phyloP scores from a whole-genome alignment of 53 echinoderm and acorn worm species.

The Arbacia lixula region DNA sequence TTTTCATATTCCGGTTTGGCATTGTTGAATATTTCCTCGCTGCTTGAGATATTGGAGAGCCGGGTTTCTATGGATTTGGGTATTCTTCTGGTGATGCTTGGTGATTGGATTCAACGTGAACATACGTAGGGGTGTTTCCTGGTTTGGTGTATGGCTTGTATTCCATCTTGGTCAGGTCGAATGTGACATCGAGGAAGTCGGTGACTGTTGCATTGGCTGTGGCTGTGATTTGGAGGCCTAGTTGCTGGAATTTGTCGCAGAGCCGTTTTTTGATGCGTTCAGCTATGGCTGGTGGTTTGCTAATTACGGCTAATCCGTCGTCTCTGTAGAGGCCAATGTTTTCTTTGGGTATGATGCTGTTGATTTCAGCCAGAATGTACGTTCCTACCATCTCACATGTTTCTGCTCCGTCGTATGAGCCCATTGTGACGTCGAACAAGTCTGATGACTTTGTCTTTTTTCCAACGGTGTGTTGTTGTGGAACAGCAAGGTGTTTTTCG shows the following conservation, averaged over 20 bases:
- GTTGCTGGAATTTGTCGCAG: constrained; percentile 11
- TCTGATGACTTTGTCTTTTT: too few relatives aligned
- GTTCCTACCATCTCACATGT: too few relatives aligned
- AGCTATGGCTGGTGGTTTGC: constrained; percentile 5
- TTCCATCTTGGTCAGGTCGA: constrained; percentile 35
- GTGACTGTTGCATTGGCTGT: constrained; percentile 20
- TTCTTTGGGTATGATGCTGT: too few relatives aligned
- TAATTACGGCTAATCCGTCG: constrained; percentile 31
- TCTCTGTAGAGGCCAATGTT: too few relatives aligned
- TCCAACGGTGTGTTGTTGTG: too few relatives aligned
- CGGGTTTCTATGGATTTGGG: constrained; percentile 45
- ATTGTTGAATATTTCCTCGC: constrained; percentile 20
- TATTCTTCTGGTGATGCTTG: constrained; percentile 21
- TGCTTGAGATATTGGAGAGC: constrained; percentile 41
- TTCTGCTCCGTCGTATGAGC: too few relatives aligned
- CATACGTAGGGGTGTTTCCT: constrained; percentile 40
- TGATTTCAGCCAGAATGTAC: too few relatives aligned
- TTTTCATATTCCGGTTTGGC: constrained; percentile 51
- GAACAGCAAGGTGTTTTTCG: too few relatives aligned
- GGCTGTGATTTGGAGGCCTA: constrained; percentile 10
- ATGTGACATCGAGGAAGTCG: constrained; percentile 49
- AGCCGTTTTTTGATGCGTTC: constrained; percentile 37
- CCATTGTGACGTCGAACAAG: too few relatives aligned
- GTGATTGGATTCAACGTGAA: constrained; percentile 55
- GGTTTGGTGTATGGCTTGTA: constrained; percentile 41